Conservation (phyloP, 2,888 invertebrate species). For the Synanthedon andrenaeformis region DNA sequence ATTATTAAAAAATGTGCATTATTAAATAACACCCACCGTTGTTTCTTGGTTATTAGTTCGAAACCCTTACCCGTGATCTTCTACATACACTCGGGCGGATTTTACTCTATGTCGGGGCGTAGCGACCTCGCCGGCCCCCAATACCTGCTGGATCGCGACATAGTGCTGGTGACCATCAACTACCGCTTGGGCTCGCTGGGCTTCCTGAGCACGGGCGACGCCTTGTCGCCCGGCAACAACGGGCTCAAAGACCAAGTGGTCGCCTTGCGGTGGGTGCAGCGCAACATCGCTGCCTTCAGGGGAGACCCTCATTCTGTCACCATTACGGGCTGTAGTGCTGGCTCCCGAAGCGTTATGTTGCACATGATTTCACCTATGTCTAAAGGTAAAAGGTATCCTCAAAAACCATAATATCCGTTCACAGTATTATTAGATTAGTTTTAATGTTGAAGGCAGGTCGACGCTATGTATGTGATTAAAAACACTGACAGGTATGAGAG, state of each 20-base stretch:
- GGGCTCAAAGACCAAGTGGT: conserved; percentile 79
- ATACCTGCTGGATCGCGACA: conserved; percentile 73
- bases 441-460: background rate
- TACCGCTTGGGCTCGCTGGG: conserved; percentile 72
- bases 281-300: conserved; percentile 76
- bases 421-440: background rate
- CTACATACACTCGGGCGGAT: conserved; percentile 78
- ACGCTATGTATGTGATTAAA: background rate
- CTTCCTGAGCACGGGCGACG: conserved; percentile 75
- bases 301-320: conserved; percentile 76
- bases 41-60: conserved; percentile 15
- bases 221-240: conserved; percentile 75
- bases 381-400: conserved; percentile 34
- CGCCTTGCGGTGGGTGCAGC: conserved; percentile 74
- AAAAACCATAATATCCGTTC: background rate
- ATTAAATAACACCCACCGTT: too few species aligned
- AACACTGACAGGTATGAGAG: background rate
- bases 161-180: conserved; percentile 75
- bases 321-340: conserved; percentile 72
- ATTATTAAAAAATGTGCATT: too few species aligned
- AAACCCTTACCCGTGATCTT: conserved; percentile 71
- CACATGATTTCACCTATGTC: conserved; percentile 77
- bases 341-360: conserved; percentile 56
- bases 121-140: conserved; percentile 70
- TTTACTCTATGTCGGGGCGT: conserved; percentile 71